Percentiles rank a stretch among this genome's conserved stretches.
phyloP scores from a whole-genome alignment of 2,888 invertebrate genomes.

The Drosophila nr. perissopoda region DNA sequence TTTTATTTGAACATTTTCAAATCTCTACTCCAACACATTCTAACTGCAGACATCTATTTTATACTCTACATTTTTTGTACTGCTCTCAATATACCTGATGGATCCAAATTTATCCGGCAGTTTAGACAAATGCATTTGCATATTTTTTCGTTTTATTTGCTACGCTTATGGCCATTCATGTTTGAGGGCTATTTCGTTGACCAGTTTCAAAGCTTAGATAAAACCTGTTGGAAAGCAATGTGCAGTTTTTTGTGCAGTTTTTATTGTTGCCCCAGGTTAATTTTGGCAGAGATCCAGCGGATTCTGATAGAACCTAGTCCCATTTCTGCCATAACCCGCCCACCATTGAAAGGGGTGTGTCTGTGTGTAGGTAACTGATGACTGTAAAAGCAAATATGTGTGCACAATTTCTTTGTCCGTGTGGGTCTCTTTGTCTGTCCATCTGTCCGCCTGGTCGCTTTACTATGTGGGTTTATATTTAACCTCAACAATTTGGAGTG shows the following conservation, averaged over 20 bases:
- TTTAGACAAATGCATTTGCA: constrained; percentile 60
- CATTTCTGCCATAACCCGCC: not conserved
- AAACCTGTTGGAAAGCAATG: constrained; percentile 47
- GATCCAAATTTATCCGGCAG: constrained; percentile 34
- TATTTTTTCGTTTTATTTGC: constrained; percentile 28
- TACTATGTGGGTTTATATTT: constrained; percentile 40
- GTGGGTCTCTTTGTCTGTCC: not conserved
- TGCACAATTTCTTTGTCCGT: constrained; percentile 44
- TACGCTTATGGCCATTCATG: constrained; percentile 21
- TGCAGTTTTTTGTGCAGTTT: constrained; percentile 22
- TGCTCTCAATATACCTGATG: constrained; percentile 35
- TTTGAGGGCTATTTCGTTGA: constrained; percentile 34
- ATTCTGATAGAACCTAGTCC: constrained; percentile 28
- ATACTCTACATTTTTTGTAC: constrained; percentile 12
- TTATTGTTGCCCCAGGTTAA: constrained; percentile 2
- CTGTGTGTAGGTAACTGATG: constrained; percentile 2
- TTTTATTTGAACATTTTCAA: not conserved
- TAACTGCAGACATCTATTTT: not conserved
- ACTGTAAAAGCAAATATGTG: constrained; percentile 33
- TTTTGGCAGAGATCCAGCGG: constrained; percentile 35
- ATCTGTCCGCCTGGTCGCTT: constrained; percentile 7
- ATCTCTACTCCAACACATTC: not conserved
- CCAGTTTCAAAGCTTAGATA: constrained; percentile 60
- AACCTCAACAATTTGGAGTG: constrained; percentile 66
- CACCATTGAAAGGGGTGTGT: constrained; percentile 11